Conservation (phyloP, 2,888 invertebrate genomes). For the Chouioia cunea region DNA sequence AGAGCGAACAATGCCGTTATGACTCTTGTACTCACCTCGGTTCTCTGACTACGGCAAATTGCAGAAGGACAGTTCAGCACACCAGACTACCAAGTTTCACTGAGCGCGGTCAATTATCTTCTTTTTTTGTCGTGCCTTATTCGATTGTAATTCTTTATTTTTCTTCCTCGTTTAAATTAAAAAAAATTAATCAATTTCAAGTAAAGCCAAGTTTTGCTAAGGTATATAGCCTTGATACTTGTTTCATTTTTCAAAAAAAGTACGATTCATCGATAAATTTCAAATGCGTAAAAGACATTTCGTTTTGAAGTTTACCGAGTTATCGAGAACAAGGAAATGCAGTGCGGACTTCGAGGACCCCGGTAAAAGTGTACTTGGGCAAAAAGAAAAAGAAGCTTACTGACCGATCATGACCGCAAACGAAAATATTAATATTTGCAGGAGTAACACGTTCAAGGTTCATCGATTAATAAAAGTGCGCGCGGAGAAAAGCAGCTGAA, state of each 20-base stretch:
- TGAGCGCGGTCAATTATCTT: constrained; percentile 7
- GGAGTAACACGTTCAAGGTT: constrained; percentile 36
- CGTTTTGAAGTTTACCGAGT: too few relatives aligned
- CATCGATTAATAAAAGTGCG: constrained; percentile 14
- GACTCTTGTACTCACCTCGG: constrained; percentile 37
- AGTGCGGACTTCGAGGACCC: constrained; percentile 13
- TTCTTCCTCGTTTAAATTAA: neutral
- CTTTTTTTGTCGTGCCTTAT: neutral
- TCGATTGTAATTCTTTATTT: too few relatives aligned
- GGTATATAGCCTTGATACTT: too few relatives aligned
- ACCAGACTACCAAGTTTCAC: constrained; percentile 23
- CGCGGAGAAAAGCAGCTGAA: constrained; percentile 7
- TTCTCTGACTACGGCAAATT: neutral
- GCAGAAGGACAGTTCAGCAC: constrained; percentile 27
- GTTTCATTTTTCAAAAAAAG: too few relatives aligned
- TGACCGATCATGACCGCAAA: constrained; percentile 32
- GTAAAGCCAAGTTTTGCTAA: too few relatives aligned
- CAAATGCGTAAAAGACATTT: too few relatives aligned
- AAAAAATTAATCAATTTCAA: constrained; percentile 11
- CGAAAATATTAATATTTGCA: constrained; percentile 36
- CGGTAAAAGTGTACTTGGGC: constrained; percentile 25
- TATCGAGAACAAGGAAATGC: constrained; percentile 34
- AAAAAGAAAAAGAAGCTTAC: constrained; percentile 5
- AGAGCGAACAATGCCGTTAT: constrained; percentile 47
- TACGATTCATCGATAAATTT: too few relatives aligned